Base-by-base conservation (phyloP, 2,888 invertebrate species). In the Lochmaea capreae region DNA sequence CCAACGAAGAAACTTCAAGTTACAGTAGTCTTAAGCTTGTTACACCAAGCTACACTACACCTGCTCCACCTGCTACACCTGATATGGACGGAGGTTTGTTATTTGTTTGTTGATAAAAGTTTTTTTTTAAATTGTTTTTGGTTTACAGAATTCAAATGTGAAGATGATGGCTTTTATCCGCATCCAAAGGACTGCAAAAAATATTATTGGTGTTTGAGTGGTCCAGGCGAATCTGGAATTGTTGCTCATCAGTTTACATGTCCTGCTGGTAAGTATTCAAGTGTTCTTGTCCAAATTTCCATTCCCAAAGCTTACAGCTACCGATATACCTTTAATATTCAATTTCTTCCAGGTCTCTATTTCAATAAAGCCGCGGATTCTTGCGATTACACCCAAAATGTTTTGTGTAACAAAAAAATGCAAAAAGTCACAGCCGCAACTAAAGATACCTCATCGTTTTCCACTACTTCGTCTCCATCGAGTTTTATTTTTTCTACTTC, bases 161-260 rank as follows among this genome's bases (percentile, higher is more conserved):
- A 92, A 81, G 97, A 97, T 78, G 97, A 97, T 89, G 97, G 97
- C 3, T 97, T 97, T 89, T 97, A 93, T 88, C 93, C 93, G 16
- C 96, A 97, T 88, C 97, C 97, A 0, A 91, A 95, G 57, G 97
- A 97, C 86, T 97, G 97, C 87, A 96, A 96, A 86, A 97, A 97
- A 85, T 97, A 97, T 85, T 97, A 95, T 88, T 97, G 97, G 97
- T 97, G 97, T 84, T 88, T 97, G 78, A 96, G 96, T 85, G 95
- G 95, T 3, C 94, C 96, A 0, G 95, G 96, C 0, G 94, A 96
- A 83, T 89, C 96, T 18, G 97, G 97, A 76, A 93, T 97, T 65
- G 94, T 97, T 5, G 96, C 96, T 0, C 96, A 97, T 88, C 94
- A 95, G 84, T 97, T 97, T 85, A 97, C 96, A 0, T 97, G 97